A percentile compares a stretch with the other conserved stretches of the same genome.
These are phyloP conservation scores for Luehdorfia chinensis DNA, from an alignment of 1,140 invertebrate species.

Conservation along the genomic window DNA sequence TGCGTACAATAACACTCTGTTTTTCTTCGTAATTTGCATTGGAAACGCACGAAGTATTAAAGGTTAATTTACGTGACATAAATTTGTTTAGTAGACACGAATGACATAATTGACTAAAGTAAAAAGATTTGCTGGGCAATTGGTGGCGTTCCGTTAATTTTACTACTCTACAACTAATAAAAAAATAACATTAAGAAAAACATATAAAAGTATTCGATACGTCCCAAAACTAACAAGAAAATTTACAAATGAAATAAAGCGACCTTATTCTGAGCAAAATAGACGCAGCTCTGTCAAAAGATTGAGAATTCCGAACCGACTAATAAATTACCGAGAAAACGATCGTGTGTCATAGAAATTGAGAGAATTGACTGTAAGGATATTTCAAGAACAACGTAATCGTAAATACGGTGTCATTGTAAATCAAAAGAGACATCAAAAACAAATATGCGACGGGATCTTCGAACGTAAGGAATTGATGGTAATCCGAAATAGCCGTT, in stretches of 20 bases:
- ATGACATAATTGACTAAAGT: too few relatives aligned
- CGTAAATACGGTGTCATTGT: constrained; percentile 7
- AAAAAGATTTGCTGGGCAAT: too few relatives aligned
- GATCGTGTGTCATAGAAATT: constrained; percentile 8
- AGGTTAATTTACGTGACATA: too few relatives aligned
- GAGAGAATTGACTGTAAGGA: constrained; percentile 5
- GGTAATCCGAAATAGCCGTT: constrained; percentile 28
- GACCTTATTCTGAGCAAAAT: too few relatives aligned
- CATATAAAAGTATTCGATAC: too few relatives aligned
- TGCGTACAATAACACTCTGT: not conserved
- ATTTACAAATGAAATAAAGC: too few relatives aligned
- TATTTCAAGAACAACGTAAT: constrained; percentile 11
- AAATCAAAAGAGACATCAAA: constrained; percentile 14
- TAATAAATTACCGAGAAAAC: constrained; percentile 10
- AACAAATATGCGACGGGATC: constrained; percentile 1
- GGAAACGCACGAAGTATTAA: too few relatives aligned
- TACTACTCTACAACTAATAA: too few relatives aligned
- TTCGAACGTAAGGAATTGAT: not conserved
- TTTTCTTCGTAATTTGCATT: not conserved
- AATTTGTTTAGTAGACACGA: too few relatives aligned
- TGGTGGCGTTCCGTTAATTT: too few relatives aligned
- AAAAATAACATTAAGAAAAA: too few relatives aligned
- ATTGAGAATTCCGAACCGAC: not conserved
- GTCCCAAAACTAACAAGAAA: too few relatives aligned
- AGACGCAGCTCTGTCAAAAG: not conserved